Evolutionary conservation across 1,140 invertebrate species (phyloP).

Genomic region (Drosophila nikananu): DNA sequence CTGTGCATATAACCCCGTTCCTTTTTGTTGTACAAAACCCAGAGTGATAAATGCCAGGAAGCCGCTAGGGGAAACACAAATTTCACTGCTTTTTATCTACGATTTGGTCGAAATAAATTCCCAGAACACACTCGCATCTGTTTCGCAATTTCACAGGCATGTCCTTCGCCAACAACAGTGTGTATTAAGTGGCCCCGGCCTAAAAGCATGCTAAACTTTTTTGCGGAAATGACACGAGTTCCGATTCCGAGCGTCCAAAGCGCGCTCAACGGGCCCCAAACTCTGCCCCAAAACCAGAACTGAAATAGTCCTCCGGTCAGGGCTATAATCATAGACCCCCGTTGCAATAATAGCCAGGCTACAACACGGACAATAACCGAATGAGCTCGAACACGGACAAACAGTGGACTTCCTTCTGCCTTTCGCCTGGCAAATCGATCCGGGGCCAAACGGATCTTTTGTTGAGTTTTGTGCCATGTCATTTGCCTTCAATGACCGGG

Average conservation of each 20-base stretch:
- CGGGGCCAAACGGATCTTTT: conserved; percentile 1
- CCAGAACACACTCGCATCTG: conserved; percentile 50
- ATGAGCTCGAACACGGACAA: conserved; percentile 24
- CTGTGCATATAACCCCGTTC: conserved; percentile 3
- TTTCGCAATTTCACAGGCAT: conserved; percentile 42
- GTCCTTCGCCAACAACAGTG: conserved; percentile 29
- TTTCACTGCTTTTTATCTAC: conserved; percentile 26
- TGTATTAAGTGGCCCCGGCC: conserved; percentile 69
- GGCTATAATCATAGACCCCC: conserved; percentile 44
- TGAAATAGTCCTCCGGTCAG: conserved; percentile 26
- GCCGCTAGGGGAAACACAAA: conserved; percentile 25
- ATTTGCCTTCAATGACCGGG: conserved; percentile 17
- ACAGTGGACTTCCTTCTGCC: conserved; percentile 36
- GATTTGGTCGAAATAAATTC: conserved; percentile 26
- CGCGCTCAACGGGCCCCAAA: conserved; percentile 47
- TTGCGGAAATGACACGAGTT: conserved; percentile 79
- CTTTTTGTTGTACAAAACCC: background rate
- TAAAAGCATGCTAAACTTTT: conserved; percentile 80
- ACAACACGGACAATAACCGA: conserved; percentile 39
- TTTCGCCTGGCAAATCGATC: conserved; percentile 41
- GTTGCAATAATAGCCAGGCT: conserved; percentile 37
- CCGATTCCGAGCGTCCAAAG: conserved; percentile 58
- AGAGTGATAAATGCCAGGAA: conserved; percentile 43
- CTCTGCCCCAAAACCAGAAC: background rate
- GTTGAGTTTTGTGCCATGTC: conserved; percentile 34